Percentiles rank a stretch among this genome's conserved stretches.
These are phyloP conservation scores for Mesaphorura yosii DNA, from an alignment of 1,140 invertebrate genomes.

Conservation along the genomic window DNA sequence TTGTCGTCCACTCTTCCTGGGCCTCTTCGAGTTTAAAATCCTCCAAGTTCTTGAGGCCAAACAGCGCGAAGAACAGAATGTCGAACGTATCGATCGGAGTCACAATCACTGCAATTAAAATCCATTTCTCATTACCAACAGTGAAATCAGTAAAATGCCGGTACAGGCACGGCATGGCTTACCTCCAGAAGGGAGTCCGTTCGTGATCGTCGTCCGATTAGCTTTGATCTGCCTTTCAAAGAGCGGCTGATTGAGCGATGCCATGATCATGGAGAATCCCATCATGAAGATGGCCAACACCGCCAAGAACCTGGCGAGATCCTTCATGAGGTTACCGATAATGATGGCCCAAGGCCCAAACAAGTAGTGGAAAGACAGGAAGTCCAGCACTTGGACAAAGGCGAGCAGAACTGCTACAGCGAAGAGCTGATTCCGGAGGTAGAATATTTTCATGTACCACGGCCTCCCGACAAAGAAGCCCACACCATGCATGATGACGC, in stretches of 20 bases:
- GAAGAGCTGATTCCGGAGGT: constrained; percentile 90
- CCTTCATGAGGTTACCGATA: constrained; percentile 76
- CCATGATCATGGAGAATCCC: constrained; percentile 95
- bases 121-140: not conserved
- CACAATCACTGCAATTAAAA: constrained; percentile 55
- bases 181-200: constrained; percentile 51
- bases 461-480: constrained; percentile 54
- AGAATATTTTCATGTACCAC: constrained; percentile 72
- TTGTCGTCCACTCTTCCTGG: constrained; percentile 33
- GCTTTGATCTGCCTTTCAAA: constrained; percentile 25
- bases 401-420: constrained; percentile 85
- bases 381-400: constrained; percentile 94
- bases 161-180: too few species aligned
- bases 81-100: constrained; percentile 83
- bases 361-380: constrained; percentile 93
- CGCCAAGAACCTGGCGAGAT: constrained; percentile 87
- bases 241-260: constrained; percentile 88
- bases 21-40: constrained; percentile 37
- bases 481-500: constrained; percentile 77
- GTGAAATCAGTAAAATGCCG: not conserved
- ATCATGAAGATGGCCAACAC: constrained; percentile 95
- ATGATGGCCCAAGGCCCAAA: constrained; percentile 97
- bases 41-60: constrained; percentile 83
- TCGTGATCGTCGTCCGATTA: constrained; percentile 23
- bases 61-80: constrained; percentile 93